Evolutionary conservation across 2,113 vertebrate species (phyloP), one percentile per base, ranked within the genome.

Genomic region (Salvelinus fontinalis): DNA sequence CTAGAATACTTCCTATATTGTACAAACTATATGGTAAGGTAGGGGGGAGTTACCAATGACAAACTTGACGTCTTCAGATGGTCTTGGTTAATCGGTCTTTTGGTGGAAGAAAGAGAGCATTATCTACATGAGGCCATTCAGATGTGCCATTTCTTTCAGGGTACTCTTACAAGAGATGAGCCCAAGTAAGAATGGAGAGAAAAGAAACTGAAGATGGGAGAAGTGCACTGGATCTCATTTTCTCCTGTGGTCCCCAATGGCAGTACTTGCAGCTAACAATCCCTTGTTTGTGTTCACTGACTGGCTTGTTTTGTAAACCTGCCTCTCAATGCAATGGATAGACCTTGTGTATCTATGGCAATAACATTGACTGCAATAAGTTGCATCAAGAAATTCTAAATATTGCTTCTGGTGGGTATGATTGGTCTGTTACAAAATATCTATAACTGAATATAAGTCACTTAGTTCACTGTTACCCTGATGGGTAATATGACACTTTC

Each of bases 401-500:
- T 44, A 44, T 44, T 44, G 39, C 39, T 44, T 44, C 39, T 44
- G 39, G 39, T 44, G 9, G 39, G 39, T 44, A 11, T 44, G 39
- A 44, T 44, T 11, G 39, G 39, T 54, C 12, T 54, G 51, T 54
- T 4, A 54, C 16, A 54, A 54, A 54, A 54, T 54, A 54, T 18
- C 2, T 54, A 54, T 18, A 54, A 54, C 51, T 54, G 51, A 14
- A 54, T 54, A 18, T 18, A 54, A 54, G 51, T 4, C 39, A 18
- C 16, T 54, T 57, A 74, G 74, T 68, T 54, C 59, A n/a, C 70
- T 78, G 81, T 64, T 24, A 57, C 68, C 29, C 29, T 67, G 22
- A 27, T 57, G 29, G 26, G 27, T 48, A 64, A n/a, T 62, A 51
- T 73, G 80, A 84, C 67, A 85, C 77, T 59, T 57, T 66, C 71